Conservation (phyloP, 2,797 vertebrate species). For the Rhynchotus rufescens region DNA sequence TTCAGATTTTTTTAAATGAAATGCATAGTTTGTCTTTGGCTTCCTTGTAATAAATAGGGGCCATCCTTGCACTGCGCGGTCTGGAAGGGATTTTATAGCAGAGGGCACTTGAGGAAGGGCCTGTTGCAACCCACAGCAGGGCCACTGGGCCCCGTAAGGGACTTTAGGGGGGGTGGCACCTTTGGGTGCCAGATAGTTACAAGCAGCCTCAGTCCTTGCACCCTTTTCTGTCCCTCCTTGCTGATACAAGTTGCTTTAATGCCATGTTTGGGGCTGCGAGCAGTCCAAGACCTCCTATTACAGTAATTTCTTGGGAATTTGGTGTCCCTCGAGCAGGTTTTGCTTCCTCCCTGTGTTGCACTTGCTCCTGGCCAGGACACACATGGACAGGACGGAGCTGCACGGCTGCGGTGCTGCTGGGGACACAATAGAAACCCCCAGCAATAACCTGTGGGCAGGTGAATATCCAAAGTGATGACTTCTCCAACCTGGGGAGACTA, state of each 20-base stretch:
- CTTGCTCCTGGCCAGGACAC: background rate
- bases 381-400: fast-evolving
- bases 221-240: background rate
- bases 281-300: background rate
- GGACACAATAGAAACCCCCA: background rate
- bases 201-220: background rate
- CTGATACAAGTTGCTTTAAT: too few species aligned
- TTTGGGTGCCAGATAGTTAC: background rate
- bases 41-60: background rate
- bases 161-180: fast-evolving
- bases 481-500: background rate
- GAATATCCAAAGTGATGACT: background rate
- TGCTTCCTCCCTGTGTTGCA: background rate
- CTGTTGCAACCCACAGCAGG: background rate
- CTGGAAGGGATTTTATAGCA: background rate
- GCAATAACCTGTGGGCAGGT: background rate
- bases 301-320: background rate
- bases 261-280: background rate
- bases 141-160: too few species aligned
- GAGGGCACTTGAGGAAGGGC: background rate
- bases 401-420: background rate
- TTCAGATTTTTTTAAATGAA: background rate
- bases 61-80: background rate
- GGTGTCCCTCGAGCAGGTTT: background rate
- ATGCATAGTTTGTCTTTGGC: background rate